A percentile compares a stretch with the other conserved stretches of the same genome.
Conservation (phyloP, 2,888 invertebrate species). For the Heliconius aoede region DNA sequence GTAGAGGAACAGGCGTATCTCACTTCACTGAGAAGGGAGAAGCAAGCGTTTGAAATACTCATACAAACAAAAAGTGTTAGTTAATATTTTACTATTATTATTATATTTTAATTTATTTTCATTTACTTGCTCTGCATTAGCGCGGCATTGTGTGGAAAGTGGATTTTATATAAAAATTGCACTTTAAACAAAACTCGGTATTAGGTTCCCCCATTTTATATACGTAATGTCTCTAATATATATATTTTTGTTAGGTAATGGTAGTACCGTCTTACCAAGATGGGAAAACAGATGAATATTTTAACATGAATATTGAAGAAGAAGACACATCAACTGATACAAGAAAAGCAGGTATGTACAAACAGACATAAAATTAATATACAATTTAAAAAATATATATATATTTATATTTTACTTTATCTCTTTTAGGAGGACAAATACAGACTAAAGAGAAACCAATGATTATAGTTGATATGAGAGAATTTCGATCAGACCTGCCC, state of each 20-base stretch:
- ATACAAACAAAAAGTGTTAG: constrained; percentile 96
- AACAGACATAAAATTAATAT: background rate
- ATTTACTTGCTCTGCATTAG: no score
- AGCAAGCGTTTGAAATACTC: constrained; percentile 95
- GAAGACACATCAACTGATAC: constrained; percentile 79
- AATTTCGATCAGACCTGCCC: constrained; percentile 98
- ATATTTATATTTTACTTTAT: background rate
- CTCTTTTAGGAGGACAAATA: constrained; percentile 72
- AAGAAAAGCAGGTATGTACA: constrained; percentile 85
- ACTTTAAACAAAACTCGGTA: no score
- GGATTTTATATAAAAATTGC: no score
- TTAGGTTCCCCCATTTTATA: no score
- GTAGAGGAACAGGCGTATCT: constrained; percentile 99
- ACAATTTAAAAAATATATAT: no score
- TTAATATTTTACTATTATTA: constrained; percentile 19
- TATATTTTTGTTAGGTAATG: constrained; percentile 85
- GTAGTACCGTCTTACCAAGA: constrained; percentile 94
- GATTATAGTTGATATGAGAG: constrained; percentile 97
- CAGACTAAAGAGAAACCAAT: constrained; percentile 72
- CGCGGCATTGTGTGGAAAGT: no score
- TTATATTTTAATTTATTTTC: no score
- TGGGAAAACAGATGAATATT: constrained; percentile 88
- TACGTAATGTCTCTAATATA: no score
- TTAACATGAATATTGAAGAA: constrained; percentile 71
- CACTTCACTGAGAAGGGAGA: constrained; percentile 94